Percentiles rank a stretch among this genome's conserved stretches.
Evolutionary conservation across 2,888 invertebrate genomes (phyloP).

Genomic region (Drosophila gaucha): DNA sequence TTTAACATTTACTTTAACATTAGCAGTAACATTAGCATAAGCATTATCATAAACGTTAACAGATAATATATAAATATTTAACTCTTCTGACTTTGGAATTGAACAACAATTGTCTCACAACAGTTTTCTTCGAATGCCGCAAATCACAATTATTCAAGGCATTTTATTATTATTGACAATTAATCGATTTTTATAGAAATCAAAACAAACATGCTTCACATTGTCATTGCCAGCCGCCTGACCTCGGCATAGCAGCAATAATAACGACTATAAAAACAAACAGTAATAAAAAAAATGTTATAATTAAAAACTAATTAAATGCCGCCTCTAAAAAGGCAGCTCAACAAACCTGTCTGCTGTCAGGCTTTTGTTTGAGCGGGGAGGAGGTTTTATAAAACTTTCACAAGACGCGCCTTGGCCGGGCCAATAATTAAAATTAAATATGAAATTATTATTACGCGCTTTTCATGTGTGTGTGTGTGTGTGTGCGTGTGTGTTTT

Average conservation of each 20-base stretch:
- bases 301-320: constrained; percentile 67
- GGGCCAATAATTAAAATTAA: constrained; percentile 47
- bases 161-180: constrained; percentile 39
- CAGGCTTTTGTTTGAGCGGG: neutral
- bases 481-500: constrained; percentile 1
- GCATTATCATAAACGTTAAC: neutral
- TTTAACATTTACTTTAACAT: neutral
- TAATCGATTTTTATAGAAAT: constrained; percentile 46
- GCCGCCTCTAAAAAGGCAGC: constrained; percentile 25
- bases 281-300: constrained; percentile 21
- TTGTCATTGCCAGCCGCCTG: constrained; percentile 5
- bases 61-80: neutral
- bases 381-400: constrained; percentile 36
- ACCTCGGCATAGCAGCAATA: constrained; percentile 16
- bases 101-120: neutral
- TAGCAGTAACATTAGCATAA: neutral
- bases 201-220: constrained; percentile 39
- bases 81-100: neutral
- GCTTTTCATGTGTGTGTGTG: constrained; percentile 17
- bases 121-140: no score
- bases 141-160: neutral
- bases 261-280: constrained; percentile 14
- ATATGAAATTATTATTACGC: constrained; percentile 55
- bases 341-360: constrained; percentile 39
- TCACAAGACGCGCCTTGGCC: constrained; percentile 39